Evolutionary conservation across 2,113 vertebrate genomes (phyloP).

Genomic region (Cavia aperea): DNA sequence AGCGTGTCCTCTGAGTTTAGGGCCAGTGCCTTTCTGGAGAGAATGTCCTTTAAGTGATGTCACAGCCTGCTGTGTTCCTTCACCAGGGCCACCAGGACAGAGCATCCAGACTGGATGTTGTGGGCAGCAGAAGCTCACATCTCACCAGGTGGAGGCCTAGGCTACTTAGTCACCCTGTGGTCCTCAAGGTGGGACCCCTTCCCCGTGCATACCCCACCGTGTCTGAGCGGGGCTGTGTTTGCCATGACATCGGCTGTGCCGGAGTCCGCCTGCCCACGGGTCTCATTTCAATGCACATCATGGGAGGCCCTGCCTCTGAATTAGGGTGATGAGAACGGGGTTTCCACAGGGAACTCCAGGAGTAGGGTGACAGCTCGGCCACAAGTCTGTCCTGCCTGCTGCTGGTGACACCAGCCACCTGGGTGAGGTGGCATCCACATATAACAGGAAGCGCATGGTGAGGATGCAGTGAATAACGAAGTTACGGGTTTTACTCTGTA

Average conservation of each 20-base stretch:
- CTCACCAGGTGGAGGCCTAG: background rate
- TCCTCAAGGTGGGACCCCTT: background rate
- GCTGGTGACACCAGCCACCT: no score
- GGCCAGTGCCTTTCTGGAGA: background rate
- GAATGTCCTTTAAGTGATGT: background rate
- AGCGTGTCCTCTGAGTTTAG: background rate
- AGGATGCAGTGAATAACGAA: background rate
- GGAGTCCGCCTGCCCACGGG: no score
- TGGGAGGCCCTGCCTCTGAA: background rate
- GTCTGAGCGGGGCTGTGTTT: background rate
- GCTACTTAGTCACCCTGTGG: no score
- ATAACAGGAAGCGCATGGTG: no score
- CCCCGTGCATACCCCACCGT: background rate
- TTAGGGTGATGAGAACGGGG: background rate
- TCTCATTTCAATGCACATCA: background rate
- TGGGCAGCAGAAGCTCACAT: background rate
- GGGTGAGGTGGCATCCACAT: background rate
- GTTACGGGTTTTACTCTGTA: background rate
- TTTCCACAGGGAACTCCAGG: background rate
- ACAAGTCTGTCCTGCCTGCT: background rate
- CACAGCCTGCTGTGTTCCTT: background rate
- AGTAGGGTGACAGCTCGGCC: background rate
- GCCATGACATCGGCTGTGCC: background rate
- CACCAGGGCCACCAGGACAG: background rate
- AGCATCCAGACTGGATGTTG: background rate